These are phyloP conservation scores for Priocnemis perturbator DNA, from an alignment of 2,888 invertebrate genomes.

Conservation along the genomic window DNA sequence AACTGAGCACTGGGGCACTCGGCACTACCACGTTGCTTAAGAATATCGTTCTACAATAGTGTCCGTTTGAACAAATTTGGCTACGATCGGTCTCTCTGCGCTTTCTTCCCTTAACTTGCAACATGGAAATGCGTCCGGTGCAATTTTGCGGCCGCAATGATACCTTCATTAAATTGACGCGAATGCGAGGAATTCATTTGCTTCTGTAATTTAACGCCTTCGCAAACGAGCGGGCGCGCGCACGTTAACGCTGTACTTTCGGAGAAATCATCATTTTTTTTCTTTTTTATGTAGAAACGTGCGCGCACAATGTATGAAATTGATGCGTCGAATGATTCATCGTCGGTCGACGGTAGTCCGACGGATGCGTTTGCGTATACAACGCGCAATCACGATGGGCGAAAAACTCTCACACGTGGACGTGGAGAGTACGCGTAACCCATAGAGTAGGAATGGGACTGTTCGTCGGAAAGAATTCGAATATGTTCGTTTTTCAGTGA, in stretches of 20 bases:
- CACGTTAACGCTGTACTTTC: too few species aligned
- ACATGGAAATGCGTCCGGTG: too few species aligned
- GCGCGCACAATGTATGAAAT: constrained; percentile 27
- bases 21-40: too few species aligned
- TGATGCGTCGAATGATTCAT: constrained; percentile 7
- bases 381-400: background rate
- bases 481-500: too few species aligned
- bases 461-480: too few species aligned
- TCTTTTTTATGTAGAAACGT: too few species aligned
- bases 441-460: too few species aligned
- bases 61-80: background rate
- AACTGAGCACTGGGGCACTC: too few species aligned
- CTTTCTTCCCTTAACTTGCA: background rate
- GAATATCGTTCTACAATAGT: background rate
- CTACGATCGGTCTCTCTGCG: background rate
- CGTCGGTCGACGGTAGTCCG: too few species aligned
- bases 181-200: background rate
- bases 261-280: too few species aligned
- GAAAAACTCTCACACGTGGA: constrained; percentile 43
- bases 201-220: background rate
- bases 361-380: background rate
- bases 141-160: too few species aligned
- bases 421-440: constrained; percentile 48
- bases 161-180: background rate
- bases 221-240: background rate